Base-by-base conservation (phyloP, 2,888 invertebrate species). In the Gortyna flavago region DNA sequence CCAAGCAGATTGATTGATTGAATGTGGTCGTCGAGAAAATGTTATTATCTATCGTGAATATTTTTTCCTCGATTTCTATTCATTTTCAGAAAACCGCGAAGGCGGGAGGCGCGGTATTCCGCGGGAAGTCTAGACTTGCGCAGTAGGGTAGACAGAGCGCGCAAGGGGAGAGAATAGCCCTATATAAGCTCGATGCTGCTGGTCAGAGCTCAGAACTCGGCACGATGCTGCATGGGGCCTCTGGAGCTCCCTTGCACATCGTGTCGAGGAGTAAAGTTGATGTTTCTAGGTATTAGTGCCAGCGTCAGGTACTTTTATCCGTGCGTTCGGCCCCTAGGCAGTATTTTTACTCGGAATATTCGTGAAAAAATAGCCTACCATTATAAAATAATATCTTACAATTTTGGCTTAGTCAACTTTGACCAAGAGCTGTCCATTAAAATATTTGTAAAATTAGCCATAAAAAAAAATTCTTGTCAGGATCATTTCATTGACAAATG, bases 161-260 rank as follows among this genome's bases (percentile, higher is more conserved):
- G 21, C 7, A n/a, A 18, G 29, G 48, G 38, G 4, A 6, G n/a
- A 21, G 21, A 16, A 3, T 3, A 38, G n/a, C 2, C 48, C 21
- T 61, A 48, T 38, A 29, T 16, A 61, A 61, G 59, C 16, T 21
- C 7, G 13, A 21, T 0, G 0, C 51, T 29, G 11, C 61, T 13
- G 5, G 7, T 35, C 18, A 38, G 13, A 48, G 35, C 44, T 70
- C 48, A 69, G n/a, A 29, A 25, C 59, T 75, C 48, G 16, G 21
- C 48, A 69, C n/a, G 35, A 69, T 61, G 69, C 44, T 59, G 74
- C 48, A 48, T 61, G 61, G 74, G 74, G 61, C 70, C 11, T 54
- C 61, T 48, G 1, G 25, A 75, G 48, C 29, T 38, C 64, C 35
- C 73, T 59, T 59, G 29, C 57, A 76, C 73, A 61, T 61, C 66